These are phyloP conservation scores for Marmota monax DNA, from an alignment of 2,113 vertebrate genomes.

Conservation along the genomic window DNA sequence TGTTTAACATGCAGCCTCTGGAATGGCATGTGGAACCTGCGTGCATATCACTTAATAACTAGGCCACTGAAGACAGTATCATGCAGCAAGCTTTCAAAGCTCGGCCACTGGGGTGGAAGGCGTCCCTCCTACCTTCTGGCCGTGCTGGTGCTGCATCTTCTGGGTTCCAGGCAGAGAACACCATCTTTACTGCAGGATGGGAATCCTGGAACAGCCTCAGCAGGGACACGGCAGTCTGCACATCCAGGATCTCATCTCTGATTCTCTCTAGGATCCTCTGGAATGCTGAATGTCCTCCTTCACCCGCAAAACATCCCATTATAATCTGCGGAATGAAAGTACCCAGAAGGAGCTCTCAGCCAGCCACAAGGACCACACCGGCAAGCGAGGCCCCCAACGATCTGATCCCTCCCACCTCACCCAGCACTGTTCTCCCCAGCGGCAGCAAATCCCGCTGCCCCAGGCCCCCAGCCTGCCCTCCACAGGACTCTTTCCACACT, in stretches of 20 bases:
- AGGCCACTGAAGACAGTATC: background rate
- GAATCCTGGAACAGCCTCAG: slow-evolving; percentile 82
- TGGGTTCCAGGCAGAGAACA: slow-evolving; percentile 58
- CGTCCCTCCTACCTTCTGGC: slow-evolving; percentile 69
- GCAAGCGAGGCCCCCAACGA: background rate
- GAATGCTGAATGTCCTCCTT: slow-evolving; percentile 76
- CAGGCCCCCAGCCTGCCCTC: too few species aligned
- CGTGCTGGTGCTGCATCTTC: background rate
- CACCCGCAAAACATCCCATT: slow-evolving; percentile 81
- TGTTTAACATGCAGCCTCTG: background rate
- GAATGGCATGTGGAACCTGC: background rate
- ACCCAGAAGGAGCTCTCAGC: background rate
- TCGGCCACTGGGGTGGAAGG: background rate
- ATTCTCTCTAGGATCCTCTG: slow-evolving; percentile 84
- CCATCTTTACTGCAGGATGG: slow-evolving; percentile 63
- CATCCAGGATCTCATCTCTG: slow-evolving; percentile 65
- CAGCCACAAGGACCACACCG: background rate
- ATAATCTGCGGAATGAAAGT: slow-evolving; percentile 80
- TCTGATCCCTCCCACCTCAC: background rate
- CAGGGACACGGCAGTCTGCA: slow-evolving; percentile 79
- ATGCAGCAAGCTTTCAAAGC: background rate
- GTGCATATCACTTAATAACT: background rate
- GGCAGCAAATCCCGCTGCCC: background rate
- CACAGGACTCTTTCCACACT: background rate
- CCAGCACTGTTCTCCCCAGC: background rate